Evolutionary conservation across 1,140 invertebrate genomes (phyloP).

Genomic region (Drosophila tsacasi): DNA sequence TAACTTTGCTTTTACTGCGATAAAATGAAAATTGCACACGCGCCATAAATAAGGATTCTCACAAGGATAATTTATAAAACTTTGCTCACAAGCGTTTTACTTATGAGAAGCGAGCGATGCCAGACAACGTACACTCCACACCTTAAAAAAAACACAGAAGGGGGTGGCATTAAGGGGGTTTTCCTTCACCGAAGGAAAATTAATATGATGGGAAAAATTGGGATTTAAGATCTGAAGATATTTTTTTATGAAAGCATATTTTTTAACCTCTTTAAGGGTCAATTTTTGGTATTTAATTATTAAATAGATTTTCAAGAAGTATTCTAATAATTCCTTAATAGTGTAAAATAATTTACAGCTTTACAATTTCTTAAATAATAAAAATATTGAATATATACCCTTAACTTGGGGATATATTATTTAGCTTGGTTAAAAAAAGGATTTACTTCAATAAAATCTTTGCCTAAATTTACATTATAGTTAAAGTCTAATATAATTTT

Average conservation of each 20-base stretch:
- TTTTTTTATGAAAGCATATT: neutral
- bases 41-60: slow-evolving; percentile 85
- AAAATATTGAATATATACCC: too few relatives aligned
- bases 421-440: too few relatives aligned
- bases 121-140: slow-evolving; percentile 55
- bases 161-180: neutral
- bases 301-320: too few relatives aligned
- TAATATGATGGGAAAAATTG: neutral
- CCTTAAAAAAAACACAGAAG: slow-evolving; percentile 6
- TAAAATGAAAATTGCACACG: slow-evolving; percentile 85
- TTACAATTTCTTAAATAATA: too few relatives aligned
- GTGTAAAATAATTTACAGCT: neutral
- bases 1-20: slow-evolving; percentile 84
- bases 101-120: slow-evolving; percentile 78
- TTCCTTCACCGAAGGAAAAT: neutral
- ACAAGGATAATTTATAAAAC: slow-evolving; percentile 85
- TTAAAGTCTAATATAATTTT: neutral
- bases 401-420: too few relatives aligned
- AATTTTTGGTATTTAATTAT: neutral
- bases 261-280: neutral
- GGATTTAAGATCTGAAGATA: neutral
- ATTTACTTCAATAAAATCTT: neutral
- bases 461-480: neutral
- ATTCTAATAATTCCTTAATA: neutral
- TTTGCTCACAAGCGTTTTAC: slow-evolving; percentile 83